Percentiles rank a stretch among this genome's conserved stretches.
phyloP scores from a whole-genome alignment of 2,797 vertebrate genomes.

The Rhabdomys pumilio region DNA sequence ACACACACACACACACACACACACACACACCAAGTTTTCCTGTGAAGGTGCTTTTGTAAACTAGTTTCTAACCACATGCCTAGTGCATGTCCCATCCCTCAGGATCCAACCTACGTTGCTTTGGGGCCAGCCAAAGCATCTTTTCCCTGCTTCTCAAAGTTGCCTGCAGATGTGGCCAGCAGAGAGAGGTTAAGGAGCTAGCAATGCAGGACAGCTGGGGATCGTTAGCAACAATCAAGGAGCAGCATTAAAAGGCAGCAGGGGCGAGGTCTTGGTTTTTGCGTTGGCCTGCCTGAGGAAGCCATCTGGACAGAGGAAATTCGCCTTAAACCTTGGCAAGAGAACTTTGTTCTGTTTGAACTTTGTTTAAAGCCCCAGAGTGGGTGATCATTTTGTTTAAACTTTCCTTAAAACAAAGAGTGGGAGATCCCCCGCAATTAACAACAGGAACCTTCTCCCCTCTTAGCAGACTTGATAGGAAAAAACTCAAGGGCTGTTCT shows the following conservation, averaged over 20 bases:
- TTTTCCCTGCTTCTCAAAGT: neutral
- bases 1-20: no score
- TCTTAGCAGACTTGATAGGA: conserved; percentile 77
- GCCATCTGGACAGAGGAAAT: conserved; percentile 87
- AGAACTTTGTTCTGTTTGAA: conserved; percentile 86
- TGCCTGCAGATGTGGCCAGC: conserved; percentile 73
- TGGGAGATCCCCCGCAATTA: conserved; percentile 85
- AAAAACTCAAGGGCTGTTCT: conserved; percentile 66
- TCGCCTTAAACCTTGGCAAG: conserved; percentile 86
- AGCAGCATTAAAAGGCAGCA: conserved; percentile 79
- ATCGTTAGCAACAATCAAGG: conserved; percentile 84
- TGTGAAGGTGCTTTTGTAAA: conserved; percentile 5
- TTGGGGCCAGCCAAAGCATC: conserved; percentile 23
- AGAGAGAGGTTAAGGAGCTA: conserved; percentile 68
- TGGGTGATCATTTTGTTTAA: conserved; percentile 87
- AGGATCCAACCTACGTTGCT: conserved; percentile 60
- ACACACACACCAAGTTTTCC: neutral
- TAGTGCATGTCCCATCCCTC: no score
- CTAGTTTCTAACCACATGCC: neutral
- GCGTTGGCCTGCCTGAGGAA: conserved; percentile 79
- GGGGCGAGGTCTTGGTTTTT: conserved; percentile 79
- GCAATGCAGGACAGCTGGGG: conserved; percentile 81
- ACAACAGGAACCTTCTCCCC: conserved; percentile 81
- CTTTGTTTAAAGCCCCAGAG: conserved; percentile 87
- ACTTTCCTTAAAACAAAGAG: conserved; percentile 87